A percentile compares a stretch with the other conserved stretches of the same genome.
phyloP scores from a whole-genome alignment of 2,888 invertebrate genomes.

The Pilophorus perplexus region DNA sequence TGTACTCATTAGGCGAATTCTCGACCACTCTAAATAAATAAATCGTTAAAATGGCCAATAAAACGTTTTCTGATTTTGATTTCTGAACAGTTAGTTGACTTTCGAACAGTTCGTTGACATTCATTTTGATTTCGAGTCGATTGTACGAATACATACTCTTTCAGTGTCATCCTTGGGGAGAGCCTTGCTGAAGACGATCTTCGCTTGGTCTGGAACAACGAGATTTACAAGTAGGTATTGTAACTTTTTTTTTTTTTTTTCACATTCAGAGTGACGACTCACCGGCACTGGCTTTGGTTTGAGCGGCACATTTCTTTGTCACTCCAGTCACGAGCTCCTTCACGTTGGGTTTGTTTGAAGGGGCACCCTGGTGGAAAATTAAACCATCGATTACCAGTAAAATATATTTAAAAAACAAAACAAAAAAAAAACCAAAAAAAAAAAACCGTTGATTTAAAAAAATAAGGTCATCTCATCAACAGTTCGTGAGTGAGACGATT shows the following conservation, averaged over 20 bases:
- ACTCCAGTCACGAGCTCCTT: conserved; percentile 24
- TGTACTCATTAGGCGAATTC: no score
- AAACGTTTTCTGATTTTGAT: no score
- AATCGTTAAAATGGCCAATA: not conserved
- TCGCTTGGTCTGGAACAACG: conserved; percentile 19
- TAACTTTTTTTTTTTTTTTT: not conserved
- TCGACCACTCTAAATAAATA: no score
- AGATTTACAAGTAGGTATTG: not conserved
- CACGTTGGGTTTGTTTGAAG: not conserved
- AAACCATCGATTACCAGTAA: no score
- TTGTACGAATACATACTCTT: conserved; percentile 14
- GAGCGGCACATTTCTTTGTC: conserved; percentile 40
- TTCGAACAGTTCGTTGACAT: no score
- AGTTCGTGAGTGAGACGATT: no score
- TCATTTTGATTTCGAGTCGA: no score
- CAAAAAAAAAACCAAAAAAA: no score
- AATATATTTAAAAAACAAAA: no score
- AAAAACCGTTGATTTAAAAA: no score
- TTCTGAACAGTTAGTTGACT: no score
- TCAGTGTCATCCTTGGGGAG: conserved; percentile 30
- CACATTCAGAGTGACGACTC: not conserved
- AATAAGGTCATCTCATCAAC: no score
- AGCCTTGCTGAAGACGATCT: not conserved
- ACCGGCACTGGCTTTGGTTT: conserved; percentile 43
- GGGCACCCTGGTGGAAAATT: conserved; percentile 5